Base-by-base conservation (phyloP, 35 echinoderm and acorn worm species). In the Holothuria glaberrima region DNA sequence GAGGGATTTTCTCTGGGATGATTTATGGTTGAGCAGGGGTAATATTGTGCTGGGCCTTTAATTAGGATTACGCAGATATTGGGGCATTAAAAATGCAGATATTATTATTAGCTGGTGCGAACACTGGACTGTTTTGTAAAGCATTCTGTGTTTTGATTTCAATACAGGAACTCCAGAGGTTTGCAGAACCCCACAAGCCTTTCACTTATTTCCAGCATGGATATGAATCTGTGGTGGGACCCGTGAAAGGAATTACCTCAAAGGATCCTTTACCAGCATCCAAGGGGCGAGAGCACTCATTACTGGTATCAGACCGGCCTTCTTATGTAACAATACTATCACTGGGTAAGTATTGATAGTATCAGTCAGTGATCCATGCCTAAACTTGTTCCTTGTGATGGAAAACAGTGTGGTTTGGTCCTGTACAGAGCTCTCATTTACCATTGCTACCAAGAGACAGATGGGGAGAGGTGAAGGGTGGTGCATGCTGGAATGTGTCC, bases 281-380 rank as follows among this genome's bases (percentile, higher is more conserved):
- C 31, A 92, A 93, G 33, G 97, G 93, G 17, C 88, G 97, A 60
- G 97, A 99, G 89, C 97, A 99, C 52, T 92, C 93, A 35, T 80
- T 99, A 4, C 93, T 99, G 30, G 80, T 99, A 52, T 99, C 97
- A 24, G 94, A 99, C 24, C 62, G 97, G 77, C 97, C 97, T 25
- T 87, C 93, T 0, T 99, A 95, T 82, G 97, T 99, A 59, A 99
- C 97, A 30, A 99, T 99, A 38, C 86, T 99, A 6, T 95, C 93
- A 16, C 80, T 99, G 5, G 97, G 97, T 99, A 89, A 78, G 93
- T 54, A 54, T 54, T 9, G 16, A 54, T 41, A 4, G 36, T 41
- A 41, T 2, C 36, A 41, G n/a, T 41, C 36, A 41, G 36, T 41
- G 7, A 41, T 41, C 2, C 36, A 41, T 41, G 7, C 2, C 36